Conservation (phyloP, 1,140 invertebrate species). For the Bursaphelenchus mucronatus region DNA sequence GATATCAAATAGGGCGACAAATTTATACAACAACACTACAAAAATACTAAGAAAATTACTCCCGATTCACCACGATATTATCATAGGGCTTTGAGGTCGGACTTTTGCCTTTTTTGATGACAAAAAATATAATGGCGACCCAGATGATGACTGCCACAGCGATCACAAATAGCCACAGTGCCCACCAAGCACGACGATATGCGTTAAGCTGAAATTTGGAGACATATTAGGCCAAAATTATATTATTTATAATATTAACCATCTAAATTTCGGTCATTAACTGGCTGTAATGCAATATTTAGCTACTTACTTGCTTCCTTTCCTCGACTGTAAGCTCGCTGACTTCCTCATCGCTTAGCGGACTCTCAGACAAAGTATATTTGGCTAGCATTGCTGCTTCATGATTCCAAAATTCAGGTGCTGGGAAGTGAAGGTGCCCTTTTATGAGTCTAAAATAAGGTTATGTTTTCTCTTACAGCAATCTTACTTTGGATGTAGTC, state of each 20-base stretch:
- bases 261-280: background rate
- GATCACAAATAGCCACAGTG: slow-evolving; percentile 54
- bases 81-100: slow-evolving; percentile 43
- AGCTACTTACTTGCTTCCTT: slow-evolving; percentile 24
- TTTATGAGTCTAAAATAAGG: slow-evolving; percentile 46
- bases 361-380: slow-evolving; percentile 38
- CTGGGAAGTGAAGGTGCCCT: slow-evolving; percentile 52
- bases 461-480: slow-evolving; percentile 1
- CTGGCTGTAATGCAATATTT: slow-evolving; percentile 6
- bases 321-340: slow-evolving; percentile 46
- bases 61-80: too few relatives aligned
- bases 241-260: too few relatives aligned
- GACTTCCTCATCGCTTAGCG: slow-evolving; percentile 33
- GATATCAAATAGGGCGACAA: too few relatives aligned
- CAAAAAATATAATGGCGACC: slow-evolving; percentile 47
- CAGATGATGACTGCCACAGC: slow-evolving; percentile 50
- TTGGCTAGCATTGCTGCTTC: slow-evolving; percentile 52
- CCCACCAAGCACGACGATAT: slow-evolving; percentile 55
- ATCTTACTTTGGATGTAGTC: slow-evolving; percentile 52
- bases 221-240: too few relatives aligned
- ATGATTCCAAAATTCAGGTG: slow-evolving; percentile 56
- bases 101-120: slow-evolving; percentile 41
- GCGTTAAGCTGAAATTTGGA: slow-evolving; percentile 43
- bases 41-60: too few relatives aligned
- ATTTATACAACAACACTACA: too few relatives aligned